Conservation (phyloP, 1,140 invertebrate species). For the Leptestheria dahalacensis region DNA sequence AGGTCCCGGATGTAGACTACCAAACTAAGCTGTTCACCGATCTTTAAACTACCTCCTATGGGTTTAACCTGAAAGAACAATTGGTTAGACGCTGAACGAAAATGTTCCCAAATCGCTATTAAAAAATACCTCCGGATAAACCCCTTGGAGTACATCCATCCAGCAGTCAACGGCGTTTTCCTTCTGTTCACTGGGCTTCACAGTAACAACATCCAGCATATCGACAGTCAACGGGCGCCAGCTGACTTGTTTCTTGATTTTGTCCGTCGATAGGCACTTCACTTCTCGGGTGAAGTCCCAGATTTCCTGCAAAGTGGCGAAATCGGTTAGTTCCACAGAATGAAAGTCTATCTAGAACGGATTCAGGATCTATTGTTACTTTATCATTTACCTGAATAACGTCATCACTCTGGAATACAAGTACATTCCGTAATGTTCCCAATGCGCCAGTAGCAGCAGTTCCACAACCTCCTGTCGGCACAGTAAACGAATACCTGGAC, state of each 20-base stretch:
- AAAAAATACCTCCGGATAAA: slow-evolving; percentile 43
- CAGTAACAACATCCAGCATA: slow-evolving; percentile 62
- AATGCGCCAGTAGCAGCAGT: slow-evolving; percentile 34
- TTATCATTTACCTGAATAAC: slow-evolving; percentile 34
- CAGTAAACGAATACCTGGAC: slow-evolving; percentile 31
- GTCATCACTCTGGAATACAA: slow-evolving; percentile 48
- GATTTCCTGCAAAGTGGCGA: slow-evolving; percentile 53
- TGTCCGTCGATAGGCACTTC: slow-evolving; percentile 86
- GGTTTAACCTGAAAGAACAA: slow-evolving; percentile 33
- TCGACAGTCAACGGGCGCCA: slow-evolving; percentile 88
- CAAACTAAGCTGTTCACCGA: slow-evolving; percentile 51
- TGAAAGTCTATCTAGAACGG: not conserved
- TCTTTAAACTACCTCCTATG: slow-evolving; percentile 44
- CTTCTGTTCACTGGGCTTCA: slow-evolving; percentile 64
- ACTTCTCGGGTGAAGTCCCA: slow-evolving; percentile 91
- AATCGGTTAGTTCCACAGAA: not conserved
- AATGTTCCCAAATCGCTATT: not conserved
- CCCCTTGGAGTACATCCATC: slow-evolving; percentile 40
- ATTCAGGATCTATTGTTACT: not conserved
- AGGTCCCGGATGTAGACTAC: slow-evolving; percentile 50
- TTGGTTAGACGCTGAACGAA: not conserved
- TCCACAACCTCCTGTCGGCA: slow-evolving; percentile 46
- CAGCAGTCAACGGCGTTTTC: slow-evolving; percentile 87
- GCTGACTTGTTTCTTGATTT: slow-evolving; percentile 87
- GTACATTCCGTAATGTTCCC: slow-evolving; percentile 41